phyloP scores from a whole-genome alignment of 37 sponge, comb jelly and placozoan species.

The Spongia lamella region DNA sequence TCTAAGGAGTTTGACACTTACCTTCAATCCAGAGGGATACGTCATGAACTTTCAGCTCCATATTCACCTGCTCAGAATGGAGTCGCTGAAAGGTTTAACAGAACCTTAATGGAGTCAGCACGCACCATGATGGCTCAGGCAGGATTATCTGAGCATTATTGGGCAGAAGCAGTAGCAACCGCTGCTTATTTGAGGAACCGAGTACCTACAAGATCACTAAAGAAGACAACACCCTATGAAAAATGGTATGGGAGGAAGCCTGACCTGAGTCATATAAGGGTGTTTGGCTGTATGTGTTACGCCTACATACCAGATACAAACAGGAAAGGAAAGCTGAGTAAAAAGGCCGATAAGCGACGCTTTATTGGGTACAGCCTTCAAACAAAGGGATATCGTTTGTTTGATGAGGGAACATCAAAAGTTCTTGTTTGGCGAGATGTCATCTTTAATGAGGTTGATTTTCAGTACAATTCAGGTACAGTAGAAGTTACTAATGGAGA shows the following conservation, averaged over 20 bases:
- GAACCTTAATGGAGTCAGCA: constrained; percentile 4
- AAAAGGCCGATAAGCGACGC: constrained; percentile 6
- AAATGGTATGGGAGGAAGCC: background rate
- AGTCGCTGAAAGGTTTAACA: background rate
- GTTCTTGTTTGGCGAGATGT: background rate
- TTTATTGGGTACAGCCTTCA: constrained; percentile 1
- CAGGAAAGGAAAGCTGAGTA: constrained; percentile 4
- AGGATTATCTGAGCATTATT: no score
- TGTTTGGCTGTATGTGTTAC: background rate
- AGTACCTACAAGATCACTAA: background rate
- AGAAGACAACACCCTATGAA: constrained; percentile 4
- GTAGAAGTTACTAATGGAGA: background rate
- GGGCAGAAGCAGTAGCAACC: constrained; percentile 9
- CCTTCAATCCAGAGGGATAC: no score
- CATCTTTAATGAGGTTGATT: background rate
- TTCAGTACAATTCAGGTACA: background rate
- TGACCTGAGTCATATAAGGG: constrained; percentile 5
- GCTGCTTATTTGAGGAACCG: background rate
- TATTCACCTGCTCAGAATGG: constrained; percentile 1
- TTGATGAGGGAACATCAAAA: constrained; percentile 7
- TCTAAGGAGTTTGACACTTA: no score
- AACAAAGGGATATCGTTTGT: background rate
- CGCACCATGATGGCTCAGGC: no score
- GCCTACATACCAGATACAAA: constrained; percentile 7
- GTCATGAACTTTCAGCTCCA: no score